Conservation (phyloP, 2,888 invertebrate genomes). For the Drosophila lacicola region DNA sequence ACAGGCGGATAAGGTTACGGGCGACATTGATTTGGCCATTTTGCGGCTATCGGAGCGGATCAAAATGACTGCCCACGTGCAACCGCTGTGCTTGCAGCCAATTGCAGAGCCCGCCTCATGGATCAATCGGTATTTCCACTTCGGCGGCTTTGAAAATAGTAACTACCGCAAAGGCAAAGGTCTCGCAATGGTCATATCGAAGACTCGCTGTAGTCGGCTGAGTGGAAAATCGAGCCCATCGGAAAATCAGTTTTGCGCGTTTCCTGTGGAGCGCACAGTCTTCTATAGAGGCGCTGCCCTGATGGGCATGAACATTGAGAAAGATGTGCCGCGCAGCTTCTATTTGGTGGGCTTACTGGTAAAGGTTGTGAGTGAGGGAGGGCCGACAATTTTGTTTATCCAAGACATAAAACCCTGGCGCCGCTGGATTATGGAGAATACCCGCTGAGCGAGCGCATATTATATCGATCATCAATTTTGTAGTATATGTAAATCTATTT, state of each 20-base stretch:
- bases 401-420: slow-evolving; percentile 50
- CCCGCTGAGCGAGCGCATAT: background rate
- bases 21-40: slow-evolving; percentile 58
- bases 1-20: slow-evolving; percentile 54
- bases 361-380: background rate
- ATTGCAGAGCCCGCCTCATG: slow-evolving; percentile 36
- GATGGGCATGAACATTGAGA: slow-evolving; percentile 49
- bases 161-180: slow-evolving; percentile 44
- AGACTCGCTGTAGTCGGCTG: slow-evolving; percentile 27
- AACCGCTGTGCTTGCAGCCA: slow-evolving; percentile 56
- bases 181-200: slow-evolving; percentile 31
- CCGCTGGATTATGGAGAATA: slow-evolving; percentile 47
- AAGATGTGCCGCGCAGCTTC: slow-evolving; percentile 45
- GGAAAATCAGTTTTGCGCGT: slow-evolving; percentile 55
- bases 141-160: slow-evolving; percentile 41
- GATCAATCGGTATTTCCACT: slow-evolving; percentile 51
- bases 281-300: slow-evolving; percentile 49
- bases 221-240: slow-evolving; percentile 23
- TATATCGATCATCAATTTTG: background rate
- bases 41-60: slow-evolving; percentile 41
- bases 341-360: slow-evolving; percentile 54
- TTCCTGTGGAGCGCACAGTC: slow-evolving; percentile 28
- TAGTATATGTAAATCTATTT: slow-evolving; percentile 15
- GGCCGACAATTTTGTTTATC: slow-evolving; percentile 26
- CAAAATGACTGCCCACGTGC: slow-evolving; percentile 39